Conservation (phyloP, 1,140 invertebrate genomes). For the Ectropis grisescens region DNA sequence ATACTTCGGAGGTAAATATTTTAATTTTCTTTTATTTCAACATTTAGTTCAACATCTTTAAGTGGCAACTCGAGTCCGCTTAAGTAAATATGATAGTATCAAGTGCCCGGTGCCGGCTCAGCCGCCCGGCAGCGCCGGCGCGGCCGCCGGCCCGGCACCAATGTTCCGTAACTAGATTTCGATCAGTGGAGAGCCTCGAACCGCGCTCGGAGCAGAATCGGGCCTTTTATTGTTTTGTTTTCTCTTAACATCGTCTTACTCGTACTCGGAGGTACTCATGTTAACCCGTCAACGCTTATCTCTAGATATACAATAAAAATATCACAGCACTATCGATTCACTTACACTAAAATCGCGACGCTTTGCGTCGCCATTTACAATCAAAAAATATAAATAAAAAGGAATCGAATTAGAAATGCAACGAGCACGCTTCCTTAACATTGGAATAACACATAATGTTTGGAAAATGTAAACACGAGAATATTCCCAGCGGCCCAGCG, state of each 20-base stretch:
- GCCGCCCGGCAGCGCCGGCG: too few relatives aligned
- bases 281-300: constrained; percentile 51
- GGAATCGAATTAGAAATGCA: constrained; percentile 54
- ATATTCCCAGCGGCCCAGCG: too few relatives aligned
- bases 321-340: constrained; percentile 69
- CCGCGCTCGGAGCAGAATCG: too few relatives aligned
- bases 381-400: constrained; percentile 47
- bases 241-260: constrained; percentile 59
- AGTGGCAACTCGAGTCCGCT: constrained; percentile 24
- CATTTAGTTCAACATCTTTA: constrained; percentile 26
- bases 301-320: constrained; percentile 67
- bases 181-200: too few relatives aligned
- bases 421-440: constrained; percentile 1
- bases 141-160: too few relatives aligned
- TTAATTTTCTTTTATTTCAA: constrained; percentile 26
- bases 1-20: constrained; percentile 57
- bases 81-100: constrained; percentile 17
- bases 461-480: too few relatives aligned
- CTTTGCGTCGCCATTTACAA: constrained; percentile 45
- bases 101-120: background rate
- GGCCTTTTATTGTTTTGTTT: constrained; percentile 32
- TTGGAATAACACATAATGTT: too few relatives aligned
- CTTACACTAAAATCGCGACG: constrained; percentile 55
- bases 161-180: too few relatives aligned
- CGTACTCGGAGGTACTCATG: too few relatives aligned